Base-by-base conservation (phyloP, 53 echinoderm and acorn worm species). In the Arbacia lixula region DNA sequence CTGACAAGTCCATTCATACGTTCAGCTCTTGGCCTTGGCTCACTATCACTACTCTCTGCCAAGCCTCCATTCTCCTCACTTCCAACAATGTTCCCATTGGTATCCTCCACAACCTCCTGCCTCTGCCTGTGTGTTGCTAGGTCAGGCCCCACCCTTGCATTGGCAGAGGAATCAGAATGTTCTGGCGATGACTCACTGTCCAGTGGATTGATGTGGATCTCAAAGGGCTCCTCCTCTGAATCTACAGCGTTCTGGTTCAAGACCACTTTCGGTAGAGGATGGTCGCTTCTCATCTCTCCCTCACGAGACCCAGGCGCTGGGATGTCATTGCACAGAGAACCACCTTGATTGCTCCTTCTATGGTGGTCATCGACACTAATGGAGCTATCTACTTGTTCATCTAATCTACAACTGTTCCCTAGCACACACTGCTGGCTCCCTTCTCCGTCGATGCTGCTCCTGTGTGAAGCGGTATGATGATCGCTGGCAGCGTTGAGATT, bases 171-270 rank as follows among this genome's bases (percentile, higher is more conserved):
- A 40, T 81, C 82, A 0, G 82, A 81, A 63, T 81, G 82, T 33
- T 81, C 82, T 31, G 82, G 82, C 42, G 82, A 81, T n/a, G 82
- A 81, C 82, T 81, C 82, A 35, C 82, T 81, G 64, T 81, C 82
- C 31, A 81, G 50, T 1, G 82, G 82, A 49, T 81, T 81, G 82
- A 81, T 81, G 62, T 81, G 82, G 34, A 81, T 63, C 64, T 81
- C 82, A 81, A 81, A 81, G 6, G 82, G 82, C 63, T 81, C 82
- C 30, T 81, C 82, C 19, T 81, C 82, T n/a, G 34, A 34, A 74
- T 52, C 49, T 2, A 8, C 33, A 3, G 5, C 51, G 21, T 52
- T 53, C 42, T 52, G 4, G 54, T 74, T 53, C 51, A 74, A 50
- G 4, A 43, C 32, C 8, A 74, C 74, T 34, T 53, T 74, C n/a